Evolutionary conservation across 2,888 invertebrate genomes (phyloP).

Genomic region (Eristalinus sepulchralis): DNA sequence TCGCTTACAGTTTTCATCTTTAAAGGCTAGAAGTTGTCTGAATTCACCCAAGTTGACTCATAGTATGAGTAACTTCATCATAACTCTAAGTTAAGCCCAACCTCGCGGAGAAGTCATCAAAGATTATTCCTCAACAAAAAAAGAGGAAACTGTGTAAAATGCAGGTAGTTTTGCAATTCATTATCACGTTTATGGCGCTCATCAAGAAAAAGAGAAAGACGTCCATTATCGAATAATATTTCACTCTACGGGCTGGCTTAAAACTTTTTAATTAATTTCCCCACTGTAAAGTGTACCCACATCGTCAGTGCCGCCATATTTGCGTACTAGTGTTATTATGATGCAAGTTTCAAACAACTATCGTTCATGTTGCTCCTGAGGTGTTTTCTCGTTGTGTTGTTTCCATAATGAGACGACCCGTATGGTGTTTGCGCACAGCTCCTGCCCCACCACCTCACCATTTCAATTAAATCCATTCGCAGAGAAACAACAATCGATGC

Average conservation of each 20-base stretch:
- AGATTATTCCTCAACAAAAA: background rate
- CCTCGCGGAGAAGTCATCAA: background rate
- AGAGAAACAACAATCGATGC: conserved; percentile 10
- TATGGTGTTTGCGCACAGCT: conserved; percentile 9
- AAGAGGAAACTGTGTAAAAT: background rate
- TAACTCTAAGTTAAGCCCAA: background rate
- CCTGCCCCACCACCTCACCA: background rate
- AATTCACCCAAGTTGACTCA: too few species aligned
- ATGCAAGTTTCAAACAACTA: conserved; percentile 41
- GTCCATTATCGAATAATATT: conserved; percentile 52
- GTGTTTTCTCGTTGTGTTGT: conserved; percentile 2
- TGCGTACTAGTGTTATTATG: conserved; percentile 23
- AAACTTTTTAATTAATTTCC: conserved; percentile 56
- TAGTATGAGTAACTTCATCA: background rate
- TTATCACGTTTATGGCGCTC: background rate
- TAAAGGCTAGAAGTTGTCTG: too few species aligned
- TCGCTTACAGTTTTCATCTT: too few species aligned
- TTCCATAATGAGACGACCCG: conserved; percentile 43
- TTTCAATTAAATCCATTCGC: conserved; percentile 34
- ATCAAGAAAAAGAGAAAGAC: background rate
- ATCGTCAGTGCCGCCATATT: conserved; percentile 8
- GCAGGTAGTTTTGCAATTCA: background rate
- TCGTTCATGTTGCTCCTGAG: conserved; percentile 13
- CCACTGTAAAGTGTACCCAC: conserved; percentile 26
- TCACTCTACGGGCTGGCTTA: conserved; percentile 43